Percentiles rank a stretch among this genome's conserved stretches.
phyloP scores from a whole-genome alignment of 2,888 invertebrate species.

The Lycophotia porphyrea region DNA sequence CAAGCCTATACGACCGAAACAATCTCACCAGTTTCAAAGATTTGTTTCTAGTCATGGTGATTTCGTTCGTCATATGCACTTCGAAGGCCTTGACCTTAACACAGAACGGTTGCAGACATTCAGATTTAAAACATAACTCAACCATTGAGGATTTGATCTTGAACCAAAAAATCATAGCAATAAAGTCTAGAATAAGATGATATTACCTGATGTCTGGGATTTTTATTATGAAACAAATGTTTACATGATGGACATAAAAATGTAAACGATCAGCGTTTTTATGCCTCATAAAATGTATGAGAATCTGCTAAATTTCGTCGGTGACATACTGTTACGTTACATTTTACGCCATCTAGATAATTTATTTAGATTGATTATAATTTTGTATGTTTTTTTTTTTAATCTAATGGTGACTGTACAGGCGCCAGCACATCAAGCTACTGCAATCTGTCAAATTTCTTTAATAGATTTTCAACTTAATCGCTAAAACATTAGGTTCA shows the following conservation, averaged over 20 bases:
- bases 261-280: conserved; percentile 12
- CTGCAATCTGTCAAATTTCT: no score
- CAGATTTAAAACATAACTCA: neutral
- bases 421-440: no score
- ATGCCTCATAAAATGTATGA: conserved; percentile 12
- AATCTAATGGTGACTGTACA: neutral
- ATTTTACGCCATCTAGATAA: neutral
- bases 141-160: neutral
- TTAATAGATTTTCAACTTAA: no score
- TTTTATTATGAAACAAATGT: conserved; percentile 22
- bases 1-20: neutral
- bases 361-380: neutral
- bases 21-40: neutral
- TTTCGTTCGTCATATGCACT: neutral
- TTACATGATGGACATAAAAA: conserved; percentile 25
- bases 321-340: neutral
- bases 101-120: neutral
- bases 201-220: neutral
- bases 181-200: conserved; percentile 2
- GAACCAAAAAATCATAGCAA: neutral
- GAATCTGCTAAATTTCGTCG: neutral
- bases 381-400: neutral
- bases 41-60: neutral
- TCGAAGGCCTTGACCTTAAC: neutral
- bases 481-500: no score